A percentile compares a stretch with the other conserved stretches of the same genome.
Evolutionary conservation across 2,113 vertebrate genomes (phyloP).

Genomic region (Sarotherodon lohbergeri): DNA sequence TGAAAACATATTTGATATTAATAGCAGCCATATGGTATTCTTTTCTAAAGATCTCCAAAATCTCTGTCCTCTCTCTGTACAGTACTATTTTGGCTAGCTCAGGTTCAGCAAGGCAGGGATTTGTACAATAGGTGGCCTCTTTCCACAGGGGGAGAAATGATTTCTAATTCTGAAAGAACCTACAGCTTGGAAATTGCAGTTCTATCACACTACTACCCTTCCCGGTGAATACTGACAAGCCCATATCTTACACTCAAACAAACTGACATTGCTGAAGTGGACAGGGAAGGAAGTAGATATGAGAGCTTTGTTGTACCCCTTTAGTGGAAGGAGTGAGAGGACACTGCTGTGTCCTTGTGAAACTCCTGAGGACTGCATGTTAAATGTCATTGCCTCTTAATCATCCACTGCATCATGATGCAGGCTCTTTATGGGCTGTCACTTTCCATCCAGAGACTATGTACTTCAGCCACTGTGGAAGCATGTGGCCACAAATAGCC

Average conservation of each 20-base stretch:
- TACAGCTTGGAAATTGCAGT: conserved; percentile 34
- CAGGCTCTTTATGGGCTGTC: conserved; percentile 21
- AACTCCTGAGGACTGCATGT: conserved; percentile 12
- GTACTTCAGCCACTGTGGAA: not conserved
- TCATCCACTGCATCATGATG: conserved; percentile 6
- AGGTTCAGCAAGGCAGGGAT: not conserved
- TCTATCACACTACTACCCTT: conserved; percentile 21
- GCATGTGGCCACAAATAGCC: not conserved
- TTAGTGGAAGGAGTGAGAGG: conserved; percentile 11
- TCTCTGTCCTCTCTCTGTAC: not conserved
- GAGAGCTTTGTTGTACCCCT: conserved; percentile 13
- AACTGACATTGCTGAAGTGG: conserved; percentile 2
- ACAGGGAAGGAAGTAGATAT: conserved; percentile 16
- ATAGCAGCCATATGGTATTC: not conserved
- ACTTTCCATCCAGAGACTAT: conserved; percentile 9
- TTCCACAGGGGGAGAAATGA: conserved; percentile 11
- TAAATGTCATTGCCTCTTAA: conserved; percentile 22
- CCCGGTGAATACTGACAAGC: conserved; percentile 33
- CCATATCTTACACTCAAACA: conserved; percentile 34
- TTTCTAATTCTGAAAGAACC: conserved; percentile 29
- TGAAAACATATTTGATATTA: not conserved
- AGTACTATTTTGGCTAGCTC: not conserved
- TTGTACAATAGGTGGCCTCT: conserved; percentile 19
- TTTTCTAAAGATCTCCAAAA: not conserved
- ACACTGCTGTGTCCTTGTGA: conserved; percentile 29